Percentiles rank a stretch among this genome's conserved stretches.
Conservation (phyloP, 2,113 vertebrate species). For the Ciconia boyciana region DNA sequence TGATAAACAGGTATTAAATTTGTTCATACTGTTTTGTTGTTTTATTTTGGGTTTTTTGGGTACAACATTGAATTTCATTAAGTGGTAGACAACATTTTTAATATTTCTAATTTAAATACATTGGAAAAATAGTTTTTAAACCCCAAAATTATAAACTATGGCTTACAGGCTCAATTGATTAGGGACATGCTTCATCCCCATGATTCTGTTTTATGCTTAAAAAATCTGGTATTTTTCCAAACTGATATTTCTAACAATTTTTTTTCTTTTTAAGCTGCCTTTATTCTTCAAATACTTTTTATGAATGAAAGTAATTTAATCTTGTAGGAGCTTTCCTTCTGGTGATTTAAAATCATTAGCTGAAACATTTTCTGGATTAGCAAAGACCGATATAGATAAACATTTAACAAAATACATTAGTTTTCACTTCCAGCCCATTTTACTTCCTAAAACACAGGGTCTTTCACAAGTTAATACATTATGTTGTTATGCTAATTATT, state of each 20-base stretch:
- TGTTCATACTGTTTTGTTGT: accelerated
- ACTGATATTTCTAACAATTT: not conserved
- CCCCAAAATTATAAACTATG: not conserved
- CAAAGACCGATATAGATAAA: not conserved
- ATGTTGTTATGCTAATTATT: not conserved
- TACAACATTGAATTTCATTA: not conserved
- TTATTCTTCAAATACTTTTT: not conserved
- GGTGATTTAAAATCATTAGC: not conserved
- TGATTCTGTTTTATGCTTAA: not conserved
- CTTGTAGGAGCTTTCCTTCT: not conserved
- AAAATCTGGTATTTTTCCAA: not conserved
- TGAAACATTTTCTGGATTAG: not conserved
- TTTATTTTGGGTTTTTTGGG: not conserved
- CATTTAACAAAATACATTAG: not conserved
- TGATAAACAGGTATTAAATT: not conserved
- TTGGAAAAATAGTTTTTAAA: not conserved
- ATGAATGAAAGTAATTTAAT: not conserved
- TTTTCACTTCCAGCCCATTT: not conserved
- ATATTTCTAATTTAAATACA: not conserved
- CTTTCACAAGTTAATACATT: not conserved
- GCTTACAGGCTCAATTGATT: not conserved
- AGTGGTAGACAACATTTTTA: not conserved
- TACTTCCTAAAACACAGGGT: not conserved
- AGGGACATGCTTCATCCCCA: not conserved
- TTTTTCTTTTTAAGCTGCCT: not conserved